Evolutionary conservation across 1,140 invertebrate species (phyloP).

Genomic region (Phenacoccus solenopsis): DNA sequence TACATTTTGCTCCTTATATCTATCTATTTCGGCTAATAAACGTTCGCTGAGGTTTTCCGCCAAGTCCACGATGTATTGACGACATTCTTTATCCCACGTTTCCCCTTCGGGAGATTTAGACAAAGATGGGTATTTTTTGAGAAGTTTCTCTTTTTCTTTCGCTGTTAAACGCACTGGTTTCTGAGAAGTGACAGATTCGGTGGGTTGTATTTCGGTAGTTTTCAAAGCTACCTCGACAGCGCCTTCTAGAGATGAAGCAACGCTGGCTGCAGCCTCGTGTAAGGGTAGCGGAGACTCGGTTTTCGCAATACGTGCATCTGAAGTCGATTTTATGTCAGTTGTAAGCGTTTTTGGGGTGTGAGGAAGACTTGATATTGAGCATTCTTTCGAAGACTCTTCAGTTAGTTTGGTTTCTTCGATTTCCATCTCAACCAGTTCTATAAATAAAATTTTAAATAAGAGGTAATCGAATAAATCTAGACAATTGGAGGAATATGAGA

Average conservation of each 20-base stretch:
- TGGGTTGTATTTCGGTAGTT: too few relatives aligned
- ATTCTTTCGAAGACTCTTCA: neutral
- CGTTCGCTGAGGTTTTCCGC: slow-evolving; percentile 62
- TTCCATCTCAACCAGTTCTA: neutral
- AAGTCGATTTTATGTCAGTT: neutral
- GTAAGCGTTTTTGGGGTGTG: slow-evolving; percentile 6
- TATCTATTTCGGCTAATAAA: slow-evolving; percentile 58
- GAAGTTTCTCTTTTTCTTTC: neutral
- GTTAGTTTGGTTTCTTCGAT: neutral
- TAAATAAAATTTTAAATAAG: neutral
- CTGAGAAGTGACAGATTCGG: too few relatives aligned
- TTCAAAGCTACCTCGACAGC: slow-evolving; percentile 48
- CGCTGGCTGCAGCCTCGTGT: slow-evolving; percentile 49
- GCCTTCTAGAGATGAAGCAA: slow-evolving; percentile 50
- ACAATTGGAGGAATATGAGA: too few relatives aligned
- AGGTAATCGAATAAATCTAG: too few relatives aligned
- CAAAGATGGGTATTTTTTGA: neutral
- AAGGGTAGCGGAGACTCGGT: slow-evolving; percentile 31
- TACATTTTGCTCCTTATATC: slow-evolving; percentile 37
- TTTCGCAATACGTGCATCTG: slow-evolving; percentile 17
- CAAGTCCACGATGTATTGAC: slow-evolving; percentile 56
- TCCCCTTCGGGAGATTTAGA: slow-evolving; percentile 28
- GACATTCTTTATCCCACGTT: slow-evolving; percentile 47
- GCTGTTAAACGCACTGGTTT: neutral
- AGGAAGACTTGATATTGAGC: slow-evolving; percentile 18